Evolutionary conservation across 2,888 invertebrate species (phyloP).

Genomic region (Leptinotarsa rubiginosa): DNA sequence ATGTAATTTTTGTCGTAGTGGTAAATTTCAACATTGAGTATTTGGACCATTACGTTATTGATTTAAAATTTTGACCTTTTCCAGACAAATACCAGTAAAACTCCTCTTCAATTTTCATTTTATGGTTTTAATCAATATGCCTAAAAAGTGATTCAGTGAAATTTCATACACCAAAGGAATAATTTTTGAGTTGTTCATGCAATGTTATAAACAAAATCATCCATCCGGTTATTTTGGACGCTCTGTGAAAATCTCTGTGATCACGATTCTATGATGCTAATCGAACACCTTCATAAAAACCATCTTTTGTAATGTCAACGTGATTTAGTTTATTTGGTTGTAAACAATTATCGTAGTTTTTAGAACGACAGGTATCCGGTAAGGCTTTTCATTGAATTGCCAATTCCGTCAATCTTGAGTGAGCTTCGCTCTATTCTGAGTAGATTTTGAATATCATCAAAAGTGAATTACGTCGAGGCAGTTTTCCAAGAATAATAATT

Average conservation of each 20-base stretch:
- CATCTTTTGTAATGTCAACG: slow-evolving; percentile 6
- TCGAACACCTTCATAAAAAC: slow-evolving; percentile 12
- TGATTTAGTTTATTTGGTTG: slow-evolving; percentile 8
- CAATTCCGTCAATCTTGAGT: neutral
- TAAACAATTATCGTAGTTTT: neutral
- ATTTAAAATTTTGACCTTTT: too few relatives aligned
- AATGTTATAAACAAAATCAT: neutral
- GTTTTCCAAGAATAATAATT: neutral
- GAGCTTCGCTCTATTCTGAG: neutral
- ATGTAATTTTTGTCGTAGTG: too few relatives aligned
- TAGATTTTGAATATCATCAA: neutral
- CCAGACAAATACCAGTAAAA: too few relatives aligned
- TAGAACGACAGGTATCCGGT: neutral
- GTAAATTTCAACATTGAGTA: too few relatives aligned
- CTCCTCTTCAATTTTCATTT: too few relatives aligned
- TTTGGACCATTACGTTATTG: too few relatives aligned
- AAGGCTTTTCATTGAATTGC: neutral
- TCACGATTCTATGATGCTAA: slow-evolving; percentile 12
- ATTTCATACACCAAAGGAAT: too few relatives aligned
- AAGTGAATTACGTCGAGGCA: neutral
- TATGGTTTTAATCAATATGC: too few relatives aligned
- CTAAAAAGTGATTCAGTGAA: too few relatives aligned
- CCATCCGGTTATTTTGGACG: slow-evolving; percentile 9
- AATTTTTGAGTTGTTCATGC: too few relatives aligned
- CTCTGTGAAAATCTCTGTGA: neutral